phyloP scores from a whole-genome alignment of 2,797 vertebrate genomes.

The Manis crassicaudata region DNA sequence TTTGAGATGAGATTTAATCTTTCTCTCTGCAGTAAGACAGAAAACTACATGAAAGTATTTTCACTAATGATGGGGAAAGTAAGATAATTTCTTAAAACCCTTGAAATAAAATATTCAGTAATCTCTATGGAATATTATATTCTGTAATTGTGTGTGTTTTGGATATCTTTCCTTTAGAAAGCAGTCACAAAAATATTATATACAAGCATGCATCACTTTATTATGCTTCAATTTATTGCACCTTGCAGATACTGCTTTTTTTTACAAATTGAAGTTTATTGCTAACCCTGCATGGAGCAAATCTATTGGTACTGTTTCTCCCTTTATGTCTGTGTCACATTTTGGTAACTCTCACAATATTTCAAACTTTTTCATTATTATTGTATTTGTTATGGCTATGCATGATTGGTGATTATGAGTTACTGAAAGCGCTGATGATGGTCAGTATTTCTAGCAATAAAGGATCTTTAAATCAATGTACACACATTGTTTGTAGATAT shows the following conservation, averaged over 20 bases:
- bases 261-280: background rate
- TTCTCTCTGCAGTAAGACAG: background rate
- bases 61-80: background rate
- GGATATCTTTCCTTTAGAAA: conserved; percentile 34
- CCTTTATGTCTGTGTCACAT: background rate
- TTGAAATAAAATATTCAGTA: conserved; percentile 39
- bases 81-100: background rate
- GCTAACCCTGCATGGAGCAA: background rate
- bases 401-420: background rate
- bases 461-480: background rate
- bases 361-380: background rate
- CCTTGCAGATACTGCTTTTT: background rate
- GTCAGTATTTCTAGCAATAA: background rate
- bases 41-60: conserved; percentile 48
- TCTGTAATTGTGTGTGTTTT: background rate
- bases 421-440: background rate
- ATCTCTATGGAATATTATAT: background rate
- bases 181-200: conserved; percentile 3
- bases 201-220: background rate
- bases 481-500: background rate
- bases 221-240: background rate
- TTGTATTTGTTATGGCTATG: background rate
- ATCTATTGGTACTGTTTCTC: background rate
- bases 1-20: conserved; percentile 31
- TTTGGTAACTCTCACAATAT: background rate